phyloP scores from a whole-genome alignment of 2,113 vertebrate genomes.

The Tamias sibiricus region DNA sequence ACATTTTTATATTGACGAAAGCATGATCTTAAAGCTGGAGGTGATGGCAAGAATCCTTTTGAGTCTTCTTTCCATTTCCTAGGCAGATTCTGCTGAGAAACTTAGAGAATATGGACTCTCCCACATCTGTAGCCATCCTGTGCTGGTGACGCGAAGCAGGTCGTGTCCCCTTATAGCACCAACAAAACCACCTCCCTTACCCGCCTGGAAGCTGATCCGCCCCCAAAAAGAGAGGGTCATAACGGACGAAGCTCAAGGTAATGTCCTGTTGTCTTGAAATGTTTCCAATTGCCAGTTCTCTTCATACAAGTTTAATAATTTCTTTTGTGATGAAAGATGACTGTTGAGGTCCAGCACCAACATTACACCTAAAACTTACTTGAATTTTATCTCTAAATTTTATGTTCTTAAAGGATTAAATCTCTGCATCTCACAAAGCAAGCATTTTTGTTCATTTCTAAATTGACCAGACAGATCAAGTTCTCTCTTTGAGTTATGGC shows the following conservation, averaged over 20 bases:
- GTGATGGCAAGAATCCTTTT: not conserved
- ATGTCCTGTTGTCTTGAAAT: not conserved
- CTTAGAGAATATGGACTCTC: conserved; percentile 92
- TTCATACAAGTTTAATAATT: not conserved
- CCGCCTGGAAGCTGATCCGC: conserved; percentile 93
- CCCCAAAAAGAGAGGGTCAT: conserved; percentile 86
- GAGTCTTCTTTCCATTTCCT: not conserved
- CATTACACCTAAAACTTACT: not conserved
- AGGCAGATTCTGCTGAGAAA: conserved; percentile 92
- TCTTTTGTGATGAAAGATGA: not conserved
- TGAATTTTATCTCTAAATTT: not conserved
- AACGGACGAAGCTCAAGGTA: conserved; percentile 92
- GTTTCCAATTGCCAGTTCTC: not conserved
- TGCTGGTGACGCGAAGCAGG: conserved; percentile 91
- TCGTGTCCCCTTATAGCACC: conserved; percentile 88
- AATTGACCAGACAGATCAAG: not conserved
- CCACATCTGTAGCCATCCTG: conserved; percentile 90
- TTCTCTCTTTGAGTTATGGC: not conserved
- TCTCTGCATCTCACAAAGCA: not conserved
- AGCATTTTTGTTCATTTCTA: not conserved
- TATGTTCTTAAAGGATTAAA: not conserved
- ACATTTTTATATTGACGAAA: not conserved
- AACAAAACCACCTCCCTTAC: conserved; percentile 82
- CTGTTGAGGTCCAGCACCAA: not conserved
- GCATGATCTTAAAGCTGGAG: not conserved